A percentile compares a stretch with the other conserved stretches of the same genome.
These are phyloP conservation scores for Lamellibrachia luymesi DNA, from an alignment of 1,140 invertebrate species.

Conservation along the genomic window DNA sequence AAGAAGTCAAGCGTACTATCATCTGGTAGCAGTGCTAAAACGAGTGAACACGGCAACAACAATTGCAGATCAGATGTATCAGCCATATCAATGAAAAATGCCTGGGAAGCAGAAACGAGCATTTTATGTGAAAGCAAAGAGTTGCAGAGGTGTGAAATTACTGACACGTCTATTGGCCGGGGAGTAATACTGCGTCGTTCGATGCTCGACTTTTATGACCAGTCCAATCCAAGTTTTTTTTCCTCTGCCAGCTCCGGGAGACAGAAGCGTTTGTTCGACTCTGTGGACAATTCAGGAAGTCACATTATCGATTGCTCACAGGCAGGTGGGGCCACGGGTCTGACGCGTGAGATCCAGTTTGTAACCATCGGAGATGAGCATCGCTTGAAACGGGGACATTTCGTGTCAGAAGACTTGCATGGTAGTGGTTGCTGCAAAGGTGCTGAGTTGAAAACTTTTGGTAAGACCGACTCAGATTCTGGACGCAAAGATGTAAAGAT, in stretches of 20 bases:
- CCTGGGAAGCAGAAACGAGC: neutral
- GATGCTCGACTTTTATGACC: neutral
- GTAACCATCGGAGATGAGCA: constrained; percentile 39
- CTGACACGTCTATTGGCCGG: neutral
- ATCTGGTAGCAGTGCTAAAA: neutral
- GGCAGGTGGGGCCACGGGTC: constrained; percentile 25
- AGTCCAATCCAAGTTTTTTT: neutral
- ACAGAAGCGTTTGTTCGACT: constrained; percentile 35
- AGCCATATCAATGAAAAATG: neutral
- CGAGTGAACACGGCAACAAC: neutral
- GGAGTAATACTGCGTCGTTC: neutral
- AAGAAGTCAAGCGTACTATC: neutral
- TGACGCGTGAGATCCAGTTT: constrained; percentile 37
- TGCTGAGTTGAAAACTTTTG: neutral
- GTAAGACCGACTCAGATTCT: neutral
- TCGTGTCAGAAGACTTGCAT: neutral
- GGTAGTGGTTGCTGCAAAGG: neutral
- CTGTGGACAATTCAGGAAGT: constrained; percentile 32
- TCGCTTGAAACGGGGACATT: constrained; percentile 34
- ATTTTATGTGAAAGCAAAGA: constrained; percentile 28
- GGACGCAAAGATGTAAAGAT: neutral
- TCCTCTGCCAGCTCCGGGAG: constrained; percentile 6
- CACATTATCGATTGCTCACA: neutral
- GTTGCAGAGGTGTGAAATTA: neutral
- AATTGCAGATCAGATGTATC: neutral